These are phyloP conservation scores for Andrena dorsata DNA, from an alignment of 2,888 invertebrate genomes.

Conservation along the genomic window DNA sequence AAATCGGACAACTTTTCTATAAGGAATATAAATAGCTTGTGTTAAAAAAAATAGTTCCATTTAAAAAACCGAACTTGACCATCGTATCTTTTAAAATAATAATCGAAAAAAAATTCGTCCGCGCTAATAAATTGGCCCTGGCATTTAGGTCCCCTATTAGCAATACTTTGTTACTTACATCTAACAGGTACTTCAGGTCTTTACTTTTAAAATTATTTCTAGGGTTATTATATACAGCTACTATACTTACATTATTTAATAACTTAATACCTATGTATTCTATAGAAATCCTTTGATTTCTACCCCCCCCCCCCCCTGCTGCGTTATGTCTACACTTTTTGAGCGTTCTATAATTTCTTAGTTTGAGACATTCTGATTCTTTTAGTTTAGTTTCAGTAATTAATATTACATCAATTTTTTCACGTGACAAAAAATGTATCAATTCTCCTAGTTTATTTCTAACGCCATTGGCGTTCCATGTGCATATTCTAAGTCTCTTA, in stretches of 20 bases:
- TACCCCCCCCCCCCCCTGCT: constrained; percentile 1
- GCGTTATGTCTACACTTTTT: not conserved
- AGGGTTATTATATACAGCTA: not conserved
- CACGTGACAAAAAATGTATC: not conserved
- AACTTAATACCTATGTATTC: too few relatives aligned
- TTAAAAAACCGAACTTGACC: too few relatives aligned
- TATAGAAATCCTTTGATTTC: not conserved
- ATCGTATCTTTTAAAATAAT: too few relatives aligned
- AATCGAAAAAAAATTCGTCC: too few relatives aligned
- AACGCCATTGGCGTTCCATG: constrained; percentile 32
- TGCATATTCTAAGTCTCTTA: constrained; percentile 1
- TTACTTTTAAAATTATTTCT: not conserved
- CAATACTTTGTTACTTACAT: constrained; percentile 51
- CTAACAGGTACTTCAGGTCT: not conserved
- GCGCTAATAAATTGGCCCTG: too few relatives aligned
- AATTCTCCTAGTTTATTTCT: constrained; percentile 5
- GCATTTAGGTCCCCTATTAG: constrained; percentile 70
- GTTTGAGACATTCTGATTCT: not conserved
- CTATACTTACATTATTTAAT: too few relatives aligned
- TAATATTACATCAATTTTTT: constrained; percentile 6
- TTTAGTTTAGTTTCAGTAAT: constrained; percentile 26
- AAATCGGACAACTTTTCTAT: too few relatives aligned
- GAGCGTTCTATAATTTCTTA: constrained; percentile 1
- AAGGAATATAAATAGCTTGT: too few relatives aligned
- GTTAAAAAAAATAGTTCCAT: too few relatives aligned